Evolutionary conservation across 2,113 vertebrate species (phyloP), one percentile per base, ranked within the genome.

Genomic region (Dolichallabes microphthalmus): DNA sequence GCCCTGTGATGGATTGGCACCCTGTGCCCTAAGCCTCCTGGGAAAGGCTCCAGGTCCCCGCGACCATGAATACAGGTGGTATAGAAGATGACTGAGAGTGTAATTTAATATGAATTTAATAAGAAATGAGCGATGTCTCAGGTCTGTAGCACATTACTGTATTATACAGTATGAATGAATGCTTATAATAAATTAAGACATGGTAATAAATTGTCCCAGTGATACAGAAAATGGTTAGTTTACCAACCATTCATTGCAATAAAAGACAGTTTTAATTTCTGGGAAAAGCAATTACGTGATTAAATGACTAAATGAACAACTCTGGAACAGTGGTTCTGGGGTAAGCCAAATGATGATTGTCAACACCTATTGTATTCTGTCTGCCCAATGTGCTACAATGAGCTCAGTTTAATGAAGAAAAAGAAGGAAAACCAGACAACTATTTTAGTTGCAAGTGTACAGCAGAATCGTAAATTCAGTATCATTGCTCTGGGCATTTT

Each of bases 281-380:
- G 50, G n/a, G 1, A 39, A 32, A 27, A 30, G 25, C 71, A 78
- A 87, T 80, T 82, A 85, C 85, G 77, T 32, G 50, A 87, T 87
- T 74, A 81, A 57, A 74, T 75, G 32, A 76, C 74, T 69, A 85
- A 82, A 77, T 75, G 53, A 55, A 57, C 4, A 53, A 30, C 68
- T 69, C 35, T 69, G 71, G 74, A 80, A 82, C 79, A 85, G 61
- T 79, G 20, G 1, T 4, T 45, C 64, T n/a, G 66, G 17, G 76
- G 79, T 58, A 60, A 73, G 27, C 45, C 30, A 68, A 73, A 57
- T 45, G 80, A 60, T 68, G 79, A 85, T 85, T 82, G 82, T 88
- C 80, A 80, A 79, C 19, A 83, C 78, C 66, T 63, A n/a, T 63
- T 52, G 25, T 53, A 45, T 73, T 45, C 75, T 83, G 64, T 89